These are phyloP conservation scores for Tiphia femorata DNA, from an alignment of 2,888 invertebrate genomes.

Conservation along the genomic window DNA sequence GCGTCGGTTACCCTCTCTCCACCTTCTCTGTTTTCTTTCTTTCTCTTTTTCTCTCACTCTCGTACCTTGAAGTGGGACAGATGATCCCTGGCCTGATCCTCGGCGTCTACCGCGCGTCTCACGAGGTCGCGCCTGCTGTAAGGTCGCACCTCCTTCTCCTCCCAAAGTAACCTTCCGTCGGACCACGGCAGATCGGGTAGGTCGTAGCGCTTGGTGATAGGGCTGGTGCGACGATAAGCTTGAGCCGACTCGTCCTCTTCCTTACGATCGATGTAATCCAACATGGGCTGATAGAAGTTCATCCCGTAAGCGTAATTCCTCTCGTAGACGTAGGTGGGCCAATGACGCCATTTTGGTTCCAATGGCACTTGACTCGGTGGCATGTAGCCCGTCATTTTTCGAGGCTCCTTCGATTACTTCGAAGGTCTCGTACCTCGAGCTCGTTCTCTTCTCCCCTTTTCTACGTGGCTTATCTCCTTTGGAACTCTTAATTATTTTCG, in stretches of 20 bases:
- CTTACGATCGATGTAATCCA: conserved; percentile 84
- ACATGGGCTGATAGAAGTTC: conserved; percentile 89
- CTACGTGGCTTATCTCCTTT: not conserved
- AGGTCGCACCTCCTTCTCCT: conserved; percentile 76
- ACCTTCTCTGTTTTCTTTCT: not conserved
- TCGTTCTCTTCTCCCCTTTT: not conserved
- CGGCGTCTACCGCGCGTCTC: conserved; percentile 76
- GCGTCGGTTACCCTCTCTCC: conserved; percentile 6
- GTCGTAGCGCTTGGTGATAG: conserved; percentile 43
- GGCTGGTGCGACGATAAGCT: conserved; percentile 11
- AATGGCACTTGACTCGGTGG: conserved; percentile 60
- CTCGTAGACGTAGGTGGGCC: conserved; percentile 79
- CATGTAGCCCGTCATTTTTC: conserved; percentile 56
- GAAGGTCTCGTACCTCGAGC: too few relatives aligned
- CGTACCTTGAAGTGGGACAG: conserved; percentile 73
- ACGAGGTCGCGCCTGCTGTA: conserved; percentile 79
- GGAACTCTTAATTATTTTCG: conserved; percentile 5
- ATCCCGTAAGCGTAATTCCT: conserved; percentile 88
- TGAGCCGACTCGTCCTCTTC: too few relatives aligned
- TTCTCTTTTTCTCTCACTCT: not conserved
- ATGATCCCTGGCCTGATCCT: conserved; percentile 79
- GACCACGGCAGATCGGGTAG: conserved; percentile 78
- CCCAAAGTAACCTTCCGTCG: conserved; percentile 66
- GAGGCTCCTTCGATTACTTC: too few relatives aligned
- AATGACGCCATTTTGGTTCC: conserved; percentile 61